These are phyloP conservation scores for Nyleta sp. DNA, from an alignment of 2,888 invertebrate species.

Conservation along the genomic window DNA sequence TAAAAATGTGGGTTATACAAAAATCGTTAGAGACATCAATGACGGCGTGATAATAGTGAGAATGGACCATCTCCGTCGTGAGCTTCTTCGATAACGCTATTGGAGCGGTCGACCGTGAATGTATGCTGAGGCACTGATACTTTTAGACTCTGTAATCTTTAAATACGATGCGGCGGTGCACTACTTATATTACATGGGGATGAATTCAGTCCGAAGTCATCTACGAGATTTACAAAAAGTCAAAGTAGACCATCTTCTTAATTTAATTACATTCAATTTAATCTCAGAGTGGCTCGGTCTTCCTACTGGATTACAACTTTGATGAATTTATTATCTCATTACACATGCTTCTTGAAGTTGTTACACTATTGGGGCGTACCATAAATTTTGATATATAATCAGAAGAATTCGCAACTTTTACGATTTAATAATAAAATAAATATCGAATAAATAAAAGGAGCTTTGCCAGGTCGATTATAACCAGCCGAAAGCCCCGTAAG, in stretches of 20 bases:
- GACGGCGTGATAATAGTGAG: background rate
- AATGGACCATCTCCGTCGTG: background rate
- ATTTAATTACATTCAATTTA: too few relatives aligned
- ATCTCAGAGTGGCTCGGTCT: too few relatives aligned
- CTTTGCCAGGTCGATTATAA: slow-evolving; percentile 1
- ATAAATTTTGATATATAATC: too few relatives aligned
- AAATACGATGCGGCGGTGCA: background rate
- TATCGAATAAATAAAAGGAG: background rate
- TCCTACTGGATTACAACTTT: background rate
- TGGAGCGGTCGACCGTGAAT: background rate
- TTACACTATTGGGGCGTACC: too few relatives aligned
- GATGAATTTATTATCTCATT: background rate
- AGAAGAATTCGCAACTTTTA: too few relatives aligned
- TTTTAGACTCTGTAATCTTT: slow-evolving; percentile 1
- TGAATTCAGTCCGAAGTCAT: too few relatives aligned
- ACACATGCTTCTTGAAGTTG: too few relatives aligned
- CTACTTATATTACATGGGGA: background rate
- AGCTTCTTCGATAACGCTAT: slow-evolving; percentile 8
- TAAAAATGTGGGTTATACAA: slow-evolving; percentile 5
- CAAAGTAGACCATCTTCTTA: too few relatives aligned
- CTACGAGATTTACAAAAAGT: too few relatives aligned
- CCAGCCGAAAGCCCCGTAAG: background rate
- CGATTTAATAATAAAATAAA: too few relatives aligned
- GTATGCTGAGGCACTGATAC: slow-evolving; percentile 1
- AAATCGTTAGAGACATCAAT: slow-evolving; percentile 2